Percentiles rank a stretch among this genome's conserved stretches.
phyloP scores from a whole-genome alignment of 1,140 invertebrate genomes.

The Paralvinella palmiformis region DNA sequence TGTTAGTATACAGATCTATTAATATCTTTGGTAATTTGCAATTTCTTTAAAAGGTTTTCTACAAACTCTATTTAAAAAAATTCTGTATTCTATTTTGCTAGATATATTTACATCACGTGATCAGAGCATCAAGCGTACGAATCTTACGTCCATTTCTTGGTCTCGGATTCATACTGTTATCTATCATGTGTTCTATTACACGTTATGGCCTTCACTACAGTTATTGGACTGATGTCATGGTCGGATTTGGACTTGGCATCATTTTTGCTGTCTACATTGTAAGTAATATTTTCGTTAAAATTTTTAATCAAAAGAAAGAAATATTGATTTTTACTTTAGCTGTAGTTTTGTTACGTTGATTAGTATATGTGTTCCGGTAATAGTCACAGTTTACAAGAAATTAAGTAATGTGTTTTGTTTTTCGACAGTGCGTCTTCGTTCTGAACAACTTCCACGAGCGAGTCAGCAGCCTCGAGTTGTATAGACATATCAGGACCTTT shows the following conservation, averaged over 20 bases:
- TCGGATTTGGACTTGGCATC: slow-evolving; percentile 30
- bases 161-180: slow-evolving; percentile 31
- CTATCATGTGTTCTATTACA: slow-evolving; percentile 33
- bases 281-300: too few relatives aligned
- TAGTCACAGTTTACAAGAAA: neutral
- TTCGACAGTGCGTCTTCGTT: neutral
- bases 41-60: neutral
- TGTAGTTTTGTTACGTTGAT: too few relatives aligned
- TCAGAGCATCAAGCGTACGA: slow-evolving; percentile 28
- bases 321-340: too few relatives aligned
- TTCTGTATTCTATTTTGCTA: slow-evolving; percentile 9
- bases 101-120: slow-evolving; percentile 39
- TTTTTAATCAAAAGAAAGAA: too few relatives aligned
- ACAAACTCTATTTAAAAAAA: neutral
- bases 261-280: slow-evolving; percentile 38
- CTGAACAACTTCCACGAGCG: neutral
- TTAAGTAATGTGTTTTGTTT: neutral
- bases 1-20: slow-evolving; percentile 25
- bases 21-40: neutral
- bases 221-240: slow-evolving; percentile 36
- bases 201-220: slow-evolving; percentile 27
- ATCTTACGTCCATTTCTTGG: slow-evolving; percentile 33
- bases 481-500: neutral
- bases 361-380: too few relatives aligned
- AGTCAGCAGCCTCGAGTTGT: neutral